Evolutionary conservation across 2,113 vertebrate genomes (phyloP), one percentile per base, ranked within the genome.

Genomic region (Haemorhous mexicanus): DNA sequence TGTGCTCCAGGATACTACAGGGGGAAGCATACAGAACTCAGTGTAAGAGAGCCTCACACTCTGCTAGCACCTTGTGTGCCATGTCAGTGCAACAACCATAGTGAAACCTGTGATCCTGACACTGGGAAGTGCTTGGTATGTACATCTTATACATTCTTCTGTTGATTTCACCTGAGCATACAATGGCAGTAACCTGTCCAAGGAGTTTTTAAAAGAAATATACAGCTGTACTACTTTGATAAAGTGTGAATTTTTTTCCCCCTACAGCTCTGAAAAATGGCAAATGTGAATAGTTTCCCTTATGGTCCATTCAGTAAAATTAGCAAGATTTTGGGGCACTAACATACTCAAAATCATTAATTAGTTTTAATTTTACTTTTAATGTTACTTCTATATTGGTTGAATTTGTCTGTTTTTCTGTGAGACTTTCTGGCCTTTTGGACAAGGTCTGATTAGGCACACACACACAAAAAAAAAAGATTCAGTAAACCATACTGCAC

Each of bases 61-160:
- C 87, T 97, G 13, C 83, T 98, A 41, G 96, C 89, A 37, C 98
- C 98, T 9, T 99, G 99, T 89, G 95, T 99, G 32, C 98, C 93
- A 1, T 99, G 99, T 84, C 98, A 89, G 77, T 99, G 99, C 97
- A 98, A 98, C 97, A 98, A 98, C 95, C 99, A 99, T 97, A 99
- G 98, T 69, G 91, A 98, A n/a, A 76, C 79, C 37, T 99, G 99
- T 92, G 95, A 99, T 93, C 84, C 93, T 2, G 97, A 98, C 90
- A 99, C 98, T 0, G 99, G 99, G 33, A 97, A 96, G 27, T 99
- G 99, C 88, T 97, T 98, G 98, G 99, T 99, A 98, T 11, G 98
- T 93, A 53, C n/a, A 32, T 24, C 70, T 39, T 32, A 8, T 3
- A 28, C 10, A 6, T 35, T 39, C 32, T 79, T 82, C 6, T 63